Conservation (phyloP, 2,113 vertebrate genomes). For the Podilymbus podiceps region DNA sequence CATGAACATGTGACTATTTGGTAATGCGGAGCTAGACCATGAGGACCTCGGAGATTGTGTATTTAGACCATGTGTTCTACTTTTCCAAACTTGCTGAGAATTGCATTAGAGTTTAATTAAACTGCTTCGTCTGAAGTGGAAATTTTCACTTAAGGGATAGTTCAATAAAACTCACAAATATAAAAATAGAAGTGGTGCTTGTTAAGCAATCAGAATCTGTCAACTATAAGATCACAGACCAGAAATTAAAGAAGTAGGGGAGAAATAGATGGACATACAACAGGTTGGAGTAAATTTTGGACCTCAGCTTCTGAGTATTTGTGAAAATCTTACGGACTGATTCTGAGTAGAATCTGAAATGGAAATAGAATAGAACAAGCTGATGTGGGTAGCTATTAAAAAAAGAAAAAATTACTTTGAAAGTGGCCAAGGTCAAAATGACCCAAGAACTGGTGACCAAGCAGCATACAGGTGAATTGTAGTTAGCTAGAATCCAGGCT, state of each 20-base stretch:
- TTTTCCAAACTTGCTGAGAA: background rate
- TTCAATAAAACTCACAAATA: background rate
- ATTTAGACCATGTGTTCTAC: background rate
- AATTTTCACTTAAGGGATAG: background rate
- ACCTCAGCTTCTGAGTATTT: background rate
- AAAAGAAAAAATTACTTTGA: background rate
- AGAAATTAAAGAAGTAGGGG: background rate
- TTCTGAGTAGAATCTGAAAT: background rate
- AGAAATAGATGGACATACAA: background rate
- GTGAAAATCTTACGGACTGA: background rate
- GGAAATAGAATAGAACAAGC: background rate
- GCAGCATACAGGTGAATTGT: background rate
- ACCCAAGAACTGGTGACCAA: background rate
- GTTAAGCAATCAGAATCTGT: background rate
- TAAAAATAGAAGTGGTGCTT: background rate
- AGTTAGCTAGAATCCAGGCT: background rate
- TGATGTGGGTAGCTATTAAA: background rate
- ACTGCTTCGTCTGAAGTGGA: background rate
- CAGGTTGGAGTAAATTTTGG: background rate
- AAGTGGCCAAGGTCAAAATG: background rate
- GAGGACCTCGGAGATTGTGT: background rate
- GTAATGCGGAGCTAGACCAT: accelerated
- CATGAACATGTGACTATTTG: background rate
- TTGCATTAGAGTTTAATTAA: background rate
- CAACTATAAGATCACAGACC: background rate